A percentile compares a stretch with the other conserved stretches of the same genome.
Conservation (phyloP, 2,113 vertebrate genomes). For the Castor canadensis region DNA sequence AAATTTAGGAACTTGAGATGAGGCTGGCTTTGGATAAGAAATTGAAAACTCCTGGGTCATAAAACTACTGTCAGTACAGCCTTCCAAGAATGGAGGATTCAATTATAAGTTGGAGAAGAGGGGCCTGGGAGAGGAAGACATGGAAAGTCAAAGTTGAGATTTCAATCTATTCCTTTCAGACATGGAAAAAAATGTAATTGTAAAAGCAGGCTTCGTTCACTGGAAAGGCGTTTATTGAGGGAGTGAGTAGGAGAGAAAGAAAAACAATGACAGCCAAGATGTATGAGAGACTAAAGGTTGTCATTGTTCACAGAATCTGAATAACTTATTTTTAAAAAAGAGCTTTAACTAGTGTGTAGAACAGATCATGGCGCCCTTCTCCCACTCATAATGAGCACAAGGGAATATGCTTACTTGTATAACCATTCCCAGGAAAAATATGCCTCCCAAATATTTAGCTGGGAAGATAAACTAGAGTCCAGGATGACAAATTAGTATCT, state of each 20-base stretch:
- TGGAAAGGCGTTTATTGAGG: not conserved
- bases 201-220: not conserved
- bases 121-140: not conserved
- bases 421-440: not conserved
- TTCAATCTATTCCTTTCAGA: constrained; percentile 12
- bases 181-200: not conserved
- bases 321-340: not conserved
- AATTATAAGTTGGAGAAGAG: constrained; percentile 46
- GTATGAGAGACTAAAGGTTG: not conserved
- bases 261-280: not conserved
- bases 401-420: not conserved
- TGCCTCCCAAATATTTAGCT: not conserved
- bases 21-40: constrained; percentile 71
- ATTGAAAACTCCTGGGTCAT: constrained; percentile 68
- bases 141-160: not conserved
- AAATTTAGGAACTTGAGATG: constrained; percentile 60
- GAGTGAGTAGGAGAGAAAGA: not conserved
- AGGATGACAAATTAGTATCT: not conserved
- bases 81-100: constrained; percentile 49
- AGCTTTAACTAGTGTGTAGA: not conserved
- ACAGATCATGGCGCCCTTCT: not conserved
- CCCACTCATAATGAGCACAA: not conserved
- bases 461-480: not conserved
- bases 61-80: constrained; percentile 64
- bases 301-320: not conserved